Conservation (phyloP, 2,113 vertebrate species). For the Mobula hypostoma region DNA sequence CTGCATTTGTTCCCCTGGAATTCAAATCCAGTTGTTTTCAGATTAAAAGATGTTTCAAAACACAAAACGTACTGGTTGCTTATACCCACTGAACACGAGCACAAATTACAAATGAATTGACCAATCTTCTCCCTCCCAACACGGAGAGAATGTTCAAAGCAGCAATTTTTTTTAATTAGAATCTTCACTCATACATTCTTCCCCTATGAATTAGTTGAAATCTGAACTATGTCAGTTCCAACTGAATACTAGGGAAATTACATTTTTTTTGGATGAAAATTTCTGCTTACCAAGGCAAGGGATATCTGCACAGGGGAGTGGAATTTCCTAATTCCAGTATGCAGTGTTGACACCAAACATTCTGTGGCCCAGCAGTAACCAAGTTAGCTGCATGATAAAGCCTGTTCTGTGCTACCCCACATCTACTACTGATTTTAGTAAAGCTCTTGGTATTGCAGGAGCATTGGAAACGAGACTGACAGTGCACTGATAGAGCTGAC, state of each 20-base stretch:
- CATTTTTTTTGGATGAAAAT: background rate
- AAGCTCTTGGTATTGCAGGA: background rate
- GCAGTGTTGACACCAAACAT: background rate
- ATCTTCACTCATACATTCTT: constrained; percentile 29
- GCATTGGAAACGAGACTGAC: background rate
- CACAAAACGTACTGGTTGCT: constrained; percentile 9
- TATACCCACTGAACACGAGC: constrained; percentile 13
- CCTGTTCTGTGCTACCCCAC: background rate
- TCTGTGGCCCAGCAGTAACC: background rate
- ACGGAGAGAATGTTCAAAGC: background rate
- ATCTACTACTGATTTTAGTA: background rate
- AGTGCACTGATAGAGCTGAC: background rate
- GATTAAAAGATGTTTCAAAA: constrained; percentile 22
- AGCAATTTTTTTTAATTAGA: constrained; percentile 26
- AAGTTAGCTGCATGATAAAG: background rate
- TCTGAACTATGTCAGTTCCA: constrained; percentile 18
- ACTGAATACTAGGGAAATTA: constrained; percentile 27
- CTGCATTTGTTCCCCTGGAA: constrained; percentile 55
- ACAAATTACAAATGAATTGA: constrained; percentile 8
- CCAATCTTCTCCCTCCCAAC: constrained; percentile 16
- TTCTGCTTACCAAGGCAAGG: constrained; percentile 32
- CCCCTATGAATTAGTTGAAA: constrained; percentile 21
- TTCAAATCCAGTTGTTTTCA: constrained; percentile 30
- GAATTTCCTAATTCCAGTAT: background rate
- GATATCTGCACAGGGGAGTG: constrained; percentile 23